Conservation (phyloP, 1,140 invertebrate species). For the Saccostrea cuccullata region DNA sequence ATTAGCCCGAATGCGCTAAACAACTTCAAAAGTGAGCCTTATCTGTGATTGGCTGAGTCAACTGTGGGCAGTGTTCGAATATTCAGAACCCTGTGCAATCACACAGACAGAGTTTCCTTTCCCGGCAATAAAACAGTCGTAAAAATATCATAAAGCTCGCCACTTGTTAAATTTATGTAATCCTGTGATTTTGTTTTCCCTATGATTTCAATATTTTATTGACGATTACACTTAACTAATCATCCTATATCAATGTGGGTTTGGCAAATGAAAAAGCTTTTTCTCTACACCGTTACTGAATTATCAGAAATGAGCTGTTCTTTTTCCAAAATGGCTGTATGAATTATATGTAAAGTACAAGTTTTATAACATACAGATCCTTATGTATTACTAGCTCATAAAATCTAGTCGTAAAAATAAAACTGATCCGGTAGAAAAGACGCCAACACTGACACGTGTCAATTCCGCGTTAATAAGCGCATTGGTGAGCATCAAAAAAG, state of each 20-base stretch:
- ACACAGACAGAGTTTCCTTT: background rate
- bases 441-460: background rate
- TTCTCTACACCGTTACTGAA: background rate
- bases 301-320: background rate
- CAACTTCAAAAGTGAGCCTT: slow-evolving; percentile 15
- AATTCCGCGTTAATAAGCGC: background rate
- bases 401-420: background rate
- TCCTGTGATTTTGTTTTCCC: background rate
- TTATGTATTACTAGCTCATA: background rate
- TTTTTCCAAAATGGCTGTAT: background rate
- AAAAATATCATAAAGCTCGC: slow-evolving; percentile 15
- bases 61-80: background rate
- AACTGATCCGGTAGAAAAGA: background rate
- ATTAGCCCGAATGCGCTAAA: background rate
- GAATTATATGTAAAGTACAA: background rate
- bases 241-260: background rate
- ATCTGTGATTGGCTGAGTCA: background rate
- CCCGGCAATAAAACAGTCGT: slow-evolving; percentile 26
- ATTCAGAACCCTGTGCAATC: background rate
- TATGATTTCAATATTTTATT: slow-evolving; percentile 8
- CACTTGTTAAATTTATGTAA: slow-evolving; percentile 30
- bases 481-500: slow-evolving; percentile 4
- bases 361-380: background rate
- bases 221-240: background rate
- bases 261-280: slow-evolving; percentile 20